Evolutionary conservation across 2,797 vertebrate genomes (phyloP).

Genomic region (Catharus ustulatus): DNA sequence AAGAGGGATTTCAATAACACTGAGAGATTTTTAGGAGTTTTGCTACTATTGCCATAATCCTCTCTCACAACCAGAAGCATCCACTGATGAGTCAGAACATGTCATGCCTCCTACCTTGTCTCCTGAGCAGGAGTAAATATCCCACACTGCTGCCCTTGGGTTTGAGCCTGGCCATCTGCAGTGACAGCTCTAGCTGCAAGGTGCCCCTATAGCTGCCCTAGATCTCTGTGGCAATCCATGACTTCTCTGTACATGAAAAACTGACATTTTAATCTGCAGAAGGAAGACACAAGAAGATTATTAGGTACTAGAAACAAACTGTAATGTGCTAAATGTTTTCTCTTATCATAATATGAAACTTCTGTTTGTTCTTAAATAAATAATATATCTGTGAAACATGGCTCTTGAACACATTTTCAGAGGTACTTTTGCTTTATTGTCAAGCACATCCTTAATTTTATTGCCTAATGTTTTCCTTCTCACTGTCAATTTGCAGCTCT

Average conservation of each 20-base stretch:
- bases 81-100: neutral
- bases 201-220: neutral
- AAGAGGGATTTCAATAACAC: neutral
- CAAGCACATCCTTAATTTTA: neutral
- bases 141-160: neutral
- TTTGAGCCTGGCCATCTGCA: neutral
- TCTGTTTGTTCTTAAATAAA: neutral
- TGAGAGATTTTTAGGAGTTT: neutral
- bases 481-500: neutral
- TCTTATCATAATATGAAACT: neutral
- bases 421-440: neutral
- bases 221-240: neutral
- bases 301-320: neutral
- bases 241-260: neutral
- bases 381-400: neutral
- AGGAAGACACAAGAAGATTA: neutral
- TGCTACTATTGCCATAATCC: neutral
- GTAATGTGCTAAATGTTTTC: neutral
- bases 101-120: neutral
- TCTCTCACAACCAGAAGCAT: neutral
- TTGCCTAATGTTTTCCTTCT: neutral
- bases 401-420: neutral
- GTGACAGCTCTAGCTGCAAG: neutral
- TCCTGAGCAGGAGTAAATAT: neutral
- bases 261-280: neutral